Evolutionary conservation across 2,888 invertebrate species (phyloP), one percentile per base, ranked within the genome.

Genomic region (Mycalesis mineus): DNA sequence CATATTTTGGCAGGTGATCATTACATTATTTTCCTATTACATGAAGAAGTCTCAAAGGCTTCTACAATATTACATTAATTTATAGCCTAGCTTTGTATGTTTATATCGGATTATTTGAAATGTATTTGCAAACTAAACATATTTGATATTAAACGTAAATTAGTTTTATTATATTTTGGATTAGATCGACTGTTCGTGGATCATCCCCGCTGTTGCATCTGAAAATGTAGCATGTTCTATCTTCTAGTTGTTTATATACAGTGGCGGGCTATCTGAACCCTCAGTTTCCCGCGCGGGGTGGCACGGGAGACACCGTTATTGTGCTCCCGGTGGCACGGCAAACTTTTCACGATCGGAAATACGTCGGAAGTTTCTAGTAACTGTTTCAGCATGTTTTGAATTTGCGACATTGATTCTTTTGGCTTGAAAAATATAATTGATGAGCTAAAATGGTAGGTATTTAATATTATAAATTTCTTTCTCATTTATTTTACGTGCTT

Each of bases 241-340:
- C 55, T 31, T 55, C 63, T 60, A 54, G 65, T 70, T 74, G 77
- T 79, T 78, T 80, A 80, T 81, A 83, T 74, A 72, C 73, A 64
- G 72, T 69, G 68, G 70, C 68, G 60, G 62, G 67, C 65, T 64
- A 65, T 60, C 58, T 44, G 66, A 68, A 66, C 74, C 77, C 75
- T 79, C 82, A 84, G 86, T 86, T 57, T 67, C 71, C 69, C 80
- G 75, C 77, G 80, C 69, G 74, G 75, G 70, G 71, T 73, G 72
- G 74, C 50, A 59, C 44, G 63, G 61, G 59, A 67, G 70, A 51
- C 60, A 64, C 61, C 60, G 62, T 54, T 64, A 58, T 63, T 64
- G 28, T 33, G 49, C 14, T 55, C 49, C 50, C 49, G 40, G 13
- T 8, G 42, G 6, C 53, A 51, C 48, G 39, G 15, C 33, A 61